These are phyloP conservation scores for Lysiphlebus fabarum DNA, from an alignment of 1,140 invertebrate genomes.

Conservation along the genomic window DNA sequence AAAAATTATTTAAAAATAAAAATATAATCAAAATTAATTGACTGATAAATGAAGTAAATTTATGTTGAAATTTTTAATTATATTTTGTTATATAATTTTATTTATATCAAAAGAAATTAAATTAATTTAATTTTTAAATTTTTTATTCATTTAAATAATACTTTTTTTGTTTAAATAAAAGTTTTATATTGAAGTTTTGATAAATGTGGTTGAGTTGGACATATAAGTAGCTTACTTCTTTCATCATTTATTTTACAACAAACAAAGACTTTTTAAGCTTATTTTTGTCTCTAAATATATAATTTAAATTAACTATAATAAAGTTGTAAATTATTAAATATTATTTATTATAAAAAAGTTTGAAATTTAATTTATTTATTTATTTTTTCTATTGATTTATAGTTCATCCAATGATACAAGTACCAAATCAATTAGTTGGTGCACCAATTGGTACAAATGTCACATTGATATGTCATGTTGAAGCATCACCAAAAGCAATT, in stretches of 20 bases:
- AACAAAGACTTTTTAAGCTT: too few species aligned
- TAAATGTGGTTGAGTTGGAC: not conserved
- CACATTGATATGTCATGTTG: slow-evolving; percentile 80
- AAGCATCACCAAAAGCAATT: slow-evolving; percentile 81
- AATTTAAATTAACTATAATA: too few species aligned
- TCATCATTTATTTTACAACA: not conserved
- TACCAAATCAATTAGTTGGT: slow-evolving; percentile 79
- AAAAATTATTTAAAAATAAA: too few species aligned
- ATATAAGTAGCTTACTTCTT: not conserved
- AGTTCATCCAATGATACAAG: slow-evolving; percentile 82
- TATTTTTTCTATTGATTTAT: slow-evolving; percentile 38
- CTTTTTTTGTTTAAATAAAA: not conserved
- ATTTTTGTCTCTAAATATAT: too few species aligned
- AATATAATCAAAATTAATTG: too few species aligned
- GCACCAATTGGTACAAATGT: slow-evolving; percentile 76
- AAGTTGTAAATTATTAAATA: too few species aligned
- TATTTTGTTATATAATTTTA: too few species aligned
- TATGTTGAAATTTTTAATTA: too few species aligned
- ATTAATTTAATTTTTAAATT: too few species aligned
- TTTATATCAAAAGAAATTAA: too few species aligned
- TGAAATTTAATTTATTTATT: not conserved
- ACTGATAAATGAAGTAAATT: too few species aligned
- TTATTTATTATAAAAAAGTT: not conserved
- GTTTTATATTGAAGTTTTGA: not conserved
- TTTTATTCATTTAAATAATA: too few species aligned